These are phyloP conservation scores for Mustelus asterias DNA, from an alignment of 2,113 vertebrate species.

Conservation along the genomic window DNA sequence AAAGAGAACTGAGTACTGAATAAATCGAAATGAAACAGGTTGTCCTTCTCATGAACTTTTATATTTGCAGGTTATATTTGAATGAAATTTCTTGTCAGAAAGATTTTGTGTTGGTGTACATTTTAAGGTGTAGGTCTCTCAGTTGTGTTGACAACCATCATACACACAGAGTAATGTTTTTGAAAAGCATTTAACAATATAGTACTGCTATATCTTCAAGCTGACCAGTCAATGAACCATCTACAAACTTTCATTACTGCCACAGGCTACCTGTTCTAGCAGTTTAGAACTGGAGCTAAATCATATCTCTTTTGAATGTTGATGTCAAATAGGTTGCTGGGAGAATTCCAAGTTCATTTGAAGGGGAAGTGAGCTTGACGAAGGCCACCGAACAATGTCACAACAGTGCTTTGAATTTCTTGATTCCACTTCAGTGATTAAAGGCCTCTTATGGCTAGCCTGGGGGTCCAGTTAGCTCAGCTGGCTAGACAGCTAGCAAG, in stretches of 20 bases:
- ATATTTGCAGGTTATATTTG: not conserved
- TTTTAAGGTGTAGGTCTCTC: not conserved
- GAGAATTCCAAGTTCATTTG: not conserved
- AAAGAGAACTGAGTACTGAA: not conserved
- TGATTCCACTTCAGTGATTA: not conserved
- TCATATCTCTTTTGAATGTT: slow-evolving; percentile 2
- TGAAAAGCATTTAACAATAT: not conserved
- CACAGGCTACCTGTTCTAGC: not conserved
- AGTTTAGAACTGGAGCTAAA: not conserved
- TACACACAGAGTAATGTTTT: not conserved
- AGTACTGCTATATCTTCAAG: not conserved
- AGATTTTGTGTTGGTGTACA: not conserved
- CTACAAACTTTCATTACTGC: not conserved
- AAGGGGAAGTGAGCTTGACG: not conserved
- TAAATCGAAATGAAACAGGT: not conserved
- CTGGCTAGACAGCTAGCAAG: too few species aligned
- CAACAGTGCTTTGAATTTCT: not conserved
- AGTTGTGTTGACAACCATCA: not conserved
- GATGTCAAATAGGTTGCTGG: not conserved
- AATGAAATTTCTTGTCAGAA: not conserved
- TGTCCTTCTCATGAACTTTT: not conserved
- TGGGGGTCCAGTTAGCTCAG: not conserved
- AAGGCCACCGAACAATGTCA: not conserved
- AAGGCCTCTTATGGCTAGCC: not conserved
- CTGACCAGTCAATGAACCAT: slow-evolving; percentile 26